Percentiles rank a stretch among this genome's conserved stretches.
Evolutionary conservation across 2,113 vertebrate species (phyloP).

Genomic region (Calonectris borealis): DNA sequence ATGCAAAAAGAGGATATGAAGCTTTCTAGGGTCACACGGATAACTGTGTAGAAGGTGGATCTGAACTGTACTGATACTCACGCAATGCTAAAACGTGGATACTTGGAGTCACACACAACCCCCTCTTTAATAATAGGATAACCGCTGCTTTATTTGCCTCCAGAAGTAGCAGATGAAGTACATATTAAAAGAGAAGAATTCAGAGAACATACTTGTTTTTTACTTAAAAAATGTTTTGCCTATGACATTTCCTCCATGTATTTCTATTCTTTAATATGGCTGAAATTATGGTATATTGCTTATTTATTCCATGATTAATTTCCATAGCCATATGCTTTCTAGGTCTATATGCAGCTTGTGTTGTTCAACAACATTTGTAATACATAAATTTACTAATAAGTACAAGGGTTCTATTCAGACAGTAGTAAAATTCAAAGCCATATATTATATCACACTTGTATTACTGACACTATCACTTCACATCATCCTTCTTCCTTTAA

Average conservation of each 20-base stretch:
- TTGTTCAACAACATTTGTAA: slow-evolving; percentile 6
- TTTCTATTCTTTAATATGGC: not conserved
- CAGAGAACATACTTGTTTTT: not conserved
- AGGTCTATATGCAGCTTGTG: not conserved
- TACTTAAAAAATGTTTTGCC: not conserved
- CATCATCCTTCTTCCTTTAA: slow-evolving; percentile 6
- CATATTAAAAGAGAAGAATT: not conserved
- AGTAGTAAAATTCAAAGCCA: slow-evolving; percentile 11
- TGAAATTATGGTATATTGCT: not conserved
- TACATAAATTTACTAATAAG: not conserved
- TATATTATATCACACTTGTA: slow-evolving; percentile 28
- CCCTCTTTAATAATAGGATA: not conserved
- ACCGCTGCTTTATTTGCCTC: not conserved
- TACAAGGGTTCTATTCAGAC: not conserved
- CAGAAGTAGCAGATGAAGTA: not conserved
- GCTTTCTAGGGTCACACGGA: not conserved
- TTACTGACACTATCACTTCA: slow-evolving; percentile 29
- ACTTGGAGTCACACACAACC: not conserved
- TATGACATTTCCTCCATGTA: not conserved
- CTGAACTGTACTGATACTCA: not conserved
- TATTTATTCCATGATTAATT: slow-evolving; percentile 19
- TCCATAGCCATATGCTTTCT: not conserved
- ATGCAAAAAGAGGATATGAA: not conserved
- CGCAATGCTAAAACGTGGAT: rapidly evolving
- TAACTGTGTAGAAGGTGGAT: not conserved